These are phyloP conservation scores for Leptinotarsa peninsularis DNA, from an alignment of 2,888 invertebrate genomes.

Conservation along the genomic window DNA sequence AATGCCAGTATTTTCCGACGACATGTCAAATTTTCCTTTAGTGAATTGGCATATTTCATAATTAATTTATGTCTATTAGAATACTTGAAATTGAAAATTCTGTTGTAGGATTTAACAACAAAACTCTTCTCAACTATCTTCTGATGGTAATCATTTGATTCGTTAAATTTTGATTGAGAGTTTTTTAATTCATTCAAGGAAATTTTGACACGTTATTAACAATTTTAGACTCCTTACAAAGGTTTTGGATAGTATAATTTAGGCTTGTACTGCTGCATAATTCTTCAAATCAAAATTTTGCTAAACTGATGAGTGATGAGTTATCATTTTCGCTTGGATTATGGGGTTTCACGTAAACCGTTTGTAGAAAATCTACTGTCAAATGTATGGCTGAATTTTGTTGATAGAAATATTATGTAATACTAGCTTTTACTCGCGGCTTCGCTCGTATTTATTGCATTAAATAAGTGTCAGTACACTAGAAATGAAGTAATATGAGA, in stretches of 20 bases:
- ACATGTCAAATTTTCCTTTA: not conserved
- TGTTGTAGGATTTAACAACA: too few species aligned
- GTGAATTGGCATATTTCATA: not conserved
- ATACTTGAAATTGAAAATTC: too few species aligned
- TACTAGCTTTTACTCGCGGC: too few species aligned
- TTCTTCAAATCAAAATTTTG: not conserved
- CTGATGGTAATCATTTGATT: too few species aligned
- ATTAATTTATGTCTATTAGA: not conserved
- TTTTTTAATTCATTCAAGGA: not conserved
- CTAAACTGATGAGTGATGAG: not conserved
- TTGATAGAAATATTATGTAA: too few species aligned
- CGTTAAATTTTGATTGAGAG: too few species aligned
- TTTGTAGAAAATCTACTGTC: not conserved
- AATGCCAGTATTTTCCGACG: not conserved
- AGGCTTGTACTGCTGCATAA: constrained; percentile 5
- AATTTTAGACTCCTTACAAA: not conserved
- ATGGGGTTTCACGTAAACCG: not conserved
- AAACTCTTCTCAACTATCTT: too few species aligned
- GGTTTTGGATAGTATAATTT: constrained; percentile 5
- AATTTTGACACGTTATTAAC: not conserved
- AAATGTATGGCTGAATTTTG: not conserved
- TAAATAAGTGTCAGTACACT: too few species aligned
- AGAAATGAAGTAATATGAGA: too few species aligned
- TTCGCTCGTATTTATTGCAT: too few species aligned
- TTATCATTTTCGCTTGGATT: not conserved